Base-by-base conservation (phyloP, 1,140 invertebrate genomes). In the Mizuhopecten yessoensis region DNA sequence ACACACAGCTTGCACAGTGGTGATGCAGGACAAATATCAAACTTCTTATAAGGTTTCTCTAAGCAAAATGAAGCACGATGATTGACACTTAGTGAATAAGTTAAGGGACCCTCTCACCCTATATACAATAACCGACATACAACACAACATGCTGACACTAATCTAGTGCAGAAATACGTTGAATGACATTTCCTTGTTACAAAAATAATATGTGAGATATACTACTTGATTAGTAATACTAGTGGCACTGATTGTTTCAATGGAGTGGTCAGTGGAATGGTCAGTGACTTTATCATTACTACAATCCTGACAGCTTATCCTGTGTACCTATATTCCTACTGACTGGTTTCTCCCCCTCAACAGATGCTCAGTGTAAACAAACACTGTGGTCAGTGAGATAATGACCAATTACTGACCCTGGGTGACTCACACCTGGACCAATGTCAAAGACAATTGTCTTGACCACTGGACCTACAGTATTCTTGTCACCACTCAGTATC, bases 381-480 rank as follows among this genome's bases (percentile, higher is more conserved):
- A 75, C 11, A 29, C 29, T 75, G n/a, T 75, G 15, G 15, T 75
- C 57, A 5, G 57, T 1, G 23, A 39, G 57, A 75, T 75, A 75
- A 45, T 75, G n/a, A 57, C 23, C 45, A 57, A 39, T 39, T 9
- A 57, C 17, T 75, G 57, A 75, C 57, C 23, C 17, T 29, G n/a
- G 57, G n/a, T 75, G 57, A 75, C 57, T 75, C 23, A 75, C 57
- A 75, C 57, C 57, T 75, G 23, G 20, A 75, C 45, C 57, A 75
- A 29, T 75, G 57, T 57, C 45, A 11, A 11, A 20, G 57, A 75
- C 57, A 75, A 39, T n/a, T n/a, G n/a, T n/a, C 17, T 29, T 75
- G 57, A 75, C 57, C 57, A 75, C 57, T 75, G 23, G 57, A 0
- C 2, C 57, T 75, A 45, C 42, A 45, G 42, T 45, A 45, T 9